Evolutionary conservation across 2,888 invertebrate genomes (phyloP).

Genomic region (Tuta absoluta): DNA sequence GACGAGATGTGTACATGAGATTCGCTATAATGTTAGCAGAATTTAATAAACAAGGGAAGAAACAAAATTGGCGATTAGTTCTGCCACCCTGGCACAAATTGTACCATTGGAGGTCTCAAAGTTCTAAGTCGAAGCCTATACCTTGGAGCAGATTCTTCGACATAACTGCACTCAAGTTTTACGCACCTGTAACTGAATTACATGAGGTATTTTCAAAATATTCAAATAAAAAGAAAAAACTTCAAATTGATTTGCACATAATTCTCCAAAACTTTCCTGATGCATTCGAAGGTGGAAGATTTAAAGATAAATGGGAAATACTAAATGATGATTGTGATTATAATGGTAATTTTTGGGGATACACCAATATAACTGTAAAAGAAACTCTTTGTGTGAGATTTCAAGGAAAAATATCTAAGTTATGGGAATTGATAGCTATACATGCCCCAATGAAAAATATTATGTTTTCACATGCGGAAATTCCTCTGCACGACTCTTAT

Average conservation of each 20-base stretch:
- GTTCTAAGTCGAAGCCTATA: constrained; percentile 79
- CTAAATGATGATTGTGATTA: constrained; percentile 72
- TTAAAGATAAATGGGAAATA: constrained; percentile 90
- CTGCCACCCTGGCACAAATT: constrained; percentile 96
- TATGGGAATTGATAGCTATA: constrained; percentile 81
- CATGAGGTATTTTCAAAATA: constrained; percentile 83
- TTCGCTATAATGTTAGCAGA: constrained; percentile 91
- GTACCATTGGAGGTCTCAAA: constrained; percentile 91
- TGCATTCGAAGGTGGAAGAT: constrained; percentile 90
- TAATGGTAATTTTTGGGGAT: constrained; percentile 85
- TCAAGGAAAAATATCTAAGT: constrained; percentile 87
- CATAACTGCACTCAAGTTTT: constrained; percentile 86
- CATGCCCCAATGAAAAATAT: constrained; percentile 74
- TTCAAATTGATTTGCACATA: constrained; percentile 87
- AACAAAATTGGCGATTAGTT: constrained; percentile 84
- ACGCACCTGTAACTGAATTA: constrained; percentile 93
- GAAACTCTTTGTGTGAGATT: constrained; percentile 89
- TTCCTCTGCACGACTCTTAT: constrained; percentile 92
- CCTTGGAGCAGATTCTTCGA: constrained; percentile 95
- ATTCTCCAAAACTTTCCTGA: constrained; percentile 92
- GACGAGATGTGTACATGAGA: constrained; percentile 97
- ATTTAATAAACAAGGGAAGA: constrained; percentile 77
- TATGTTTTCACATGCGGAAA: constrained; percentile 91
- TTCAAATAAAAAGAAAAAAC: constrained; percentile 36
- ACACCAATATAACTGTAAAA: constrained; percentile 83